Conservation (phyloP, 2,888 invertebrate species). For the Ecdyonurus torrentis region DNA sequence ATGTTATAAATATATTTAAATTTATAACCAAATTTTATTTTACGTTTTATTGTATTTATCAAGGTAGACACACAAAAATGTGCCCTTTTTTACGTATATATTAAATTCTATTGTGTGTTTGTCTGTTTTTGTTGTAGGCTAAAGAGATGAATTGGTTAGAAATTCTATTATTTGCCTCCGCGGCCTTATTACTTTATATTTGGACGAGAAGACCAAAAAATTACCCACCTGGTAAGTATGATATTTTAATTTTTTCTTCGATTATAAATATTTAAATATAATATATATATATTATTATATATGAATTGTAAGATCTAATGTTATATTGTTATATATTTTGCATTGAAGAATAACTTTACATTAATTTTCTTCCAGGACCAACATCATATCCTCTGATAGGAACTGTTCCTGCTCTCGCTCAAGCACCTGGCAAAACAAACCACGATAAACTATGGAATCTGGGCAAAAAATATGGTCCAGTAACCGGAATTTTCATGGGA, state of each 20-base stretch:
- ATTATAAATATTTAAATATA: too few relatives aligned
- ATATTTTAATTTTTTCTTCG: too few relatives aligned
- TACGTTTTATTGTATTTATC: too few relatives aligned
- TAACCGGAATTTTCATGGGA: slow-evolving; percentile 5
- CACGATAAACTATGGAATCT: neutral
- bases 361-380: neutral
- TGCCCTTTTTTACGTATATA: too few relatives aligned
- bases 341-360: too few relatives aligned
- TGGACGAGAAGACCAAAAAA: neutral
- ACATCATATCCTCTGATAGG: neutral
- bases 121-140: too few relatives aligned
- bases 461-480: slow-evolving; percentile 1
- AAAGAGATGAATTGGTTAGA: neutral
- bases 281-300: too few relatives aligned
- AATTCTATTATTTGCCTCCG: neutral
- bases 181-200: neutral
- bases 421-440: neutral
- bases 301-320: neutral
- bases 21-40: too few relatives aligned
- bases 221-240: neutral
- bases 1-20: too few relatives aligned
- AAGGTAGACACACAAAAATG: too few relatives aligned
- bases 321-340: neutral
- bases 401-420: neutral
- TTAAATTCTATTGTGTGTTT: too few relatives aligned